Conservation (phyloP, 1,140 invertebrate species). For the Globodera ellingtonae region DNA sequence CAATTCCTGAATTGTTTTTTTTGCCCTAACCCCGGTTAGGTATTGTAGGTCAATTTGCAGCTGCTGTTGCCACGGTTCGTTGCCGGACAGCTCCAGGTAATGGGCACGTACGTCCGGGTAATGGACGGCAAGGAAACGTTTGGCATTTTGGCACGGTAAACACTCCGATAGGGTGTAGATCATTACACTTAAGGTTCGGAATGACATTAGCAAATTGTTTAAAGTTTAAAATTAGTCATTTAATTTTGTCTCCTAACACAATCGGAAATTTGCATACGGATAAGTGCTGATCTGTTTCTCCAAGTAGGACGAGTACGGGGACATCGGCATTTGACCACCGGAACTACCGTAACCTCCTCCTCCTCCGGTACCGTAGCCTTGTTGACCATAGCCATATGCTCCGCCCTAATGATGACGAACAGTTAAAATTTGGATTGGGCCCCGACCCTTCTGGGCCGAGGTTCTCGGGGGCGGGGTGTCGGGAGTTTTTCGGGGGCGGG, state of each 20-base stretch:
- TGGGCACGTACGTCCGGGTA: constrained; percentile 49
- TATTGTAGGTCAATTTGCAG: constrained; percentile 64
- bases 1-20: background rate
- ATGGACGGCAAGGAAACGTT: constrained; percentile 44
- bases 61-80: constrained; percentile 64
- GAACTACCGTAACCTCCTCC: constrained; percentile 23
- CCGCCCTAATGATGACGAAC: background rate
- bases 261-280: background rate
- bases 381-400: background rate
- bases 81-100: constrained; percentile 58
- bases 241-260: no score
- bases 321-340: constrained; percentile 29
- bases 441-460: background rate
- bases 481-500: background rate
- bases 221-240: no score
- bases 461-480: background rate
- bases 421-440: background rate
- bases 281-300: constrained; percentile 51
- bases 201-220: no score
- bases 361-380: background rate
- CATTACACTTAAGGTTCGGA: constrained; percentile 43
- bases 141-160: constrained; percentile 52
- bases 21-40: constrained; percentile 48
- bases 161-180: constrained; percentile 56
- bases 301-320: constrained; percentile 51